Percentiles rank a stretch among this genome's conserved stretches.
Evolutionary conservation across 2,888 invertebrate genomes (phyloP).

Genomic region (Agonopterix alstromeriana): DNA sequence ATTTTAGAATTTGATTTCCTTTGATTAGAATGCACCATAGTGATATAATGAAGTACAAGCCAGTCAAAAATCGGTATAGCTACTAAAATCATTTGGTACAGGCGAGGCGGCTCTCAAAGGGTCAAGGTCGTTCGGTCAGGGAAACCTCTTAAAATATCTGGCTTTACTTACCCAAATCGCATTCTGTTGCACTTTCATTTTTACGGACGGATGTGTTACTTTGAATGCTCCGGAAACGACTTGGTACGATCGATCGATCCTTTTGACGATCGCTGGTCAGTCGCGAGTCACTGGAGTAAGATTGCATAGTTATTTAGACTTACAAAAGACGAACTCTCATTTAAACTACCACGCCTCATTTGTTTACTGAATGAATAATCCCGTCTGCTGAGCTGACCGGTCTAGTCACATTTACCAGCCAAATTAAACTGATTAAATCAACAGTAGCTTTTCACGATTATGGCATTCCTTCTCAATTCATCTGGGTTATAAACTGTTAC

Average conservation of each 20-base stretch:
- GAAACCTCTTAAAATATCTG: too few species aligned
- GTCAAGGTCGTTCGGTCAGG: too few species aligned
- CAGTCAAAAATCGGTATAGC: too few species aligned
- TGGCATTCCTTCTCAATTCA: constrained; percentile 27
- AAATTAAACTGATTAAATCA: constrained; percentile 22
- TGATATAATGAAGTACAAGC: too few species aligned
- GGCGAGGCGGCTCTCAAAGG: too few species aligned
- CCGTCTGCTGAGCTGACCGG: constrained; percentile 4
- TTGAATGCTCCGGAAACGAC: constrained; percentile 38
- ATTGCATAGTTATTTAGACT: constrained; percentile 24
- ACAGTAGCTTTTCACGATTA: constrained; percentile 11
- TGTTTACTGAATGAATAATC: constrained; percentile 17
- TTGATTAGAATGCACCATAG: too few species aligned
- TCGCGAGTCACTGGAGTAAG: constrained; percentile 39
- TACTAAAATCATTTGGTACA: too few species aligned
- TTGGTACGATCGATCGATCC: constrained; percentile 27
- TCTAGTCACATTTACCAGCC: constrained; percentile 8
- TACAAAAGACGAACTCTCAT: background rate
- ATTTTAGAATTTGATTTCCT: too few species aligned
- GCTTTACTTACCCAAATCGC: constrained; percentile 54
- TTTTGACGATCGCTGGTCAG: constrained; percentile 34
- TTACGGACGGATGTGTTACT: constrained; percentile 59
- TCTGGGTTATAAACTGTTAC: constrained; percentile 24
- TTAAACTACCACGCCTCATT: constrained; percentile 15
- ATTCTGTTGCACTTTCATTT: constrained; percentile 45